These are phyloP conservation scores for Melanchra persicariae DNA, from an alignment of 2,888 invertebrate species.

Conservation along the genomic window DNA sequence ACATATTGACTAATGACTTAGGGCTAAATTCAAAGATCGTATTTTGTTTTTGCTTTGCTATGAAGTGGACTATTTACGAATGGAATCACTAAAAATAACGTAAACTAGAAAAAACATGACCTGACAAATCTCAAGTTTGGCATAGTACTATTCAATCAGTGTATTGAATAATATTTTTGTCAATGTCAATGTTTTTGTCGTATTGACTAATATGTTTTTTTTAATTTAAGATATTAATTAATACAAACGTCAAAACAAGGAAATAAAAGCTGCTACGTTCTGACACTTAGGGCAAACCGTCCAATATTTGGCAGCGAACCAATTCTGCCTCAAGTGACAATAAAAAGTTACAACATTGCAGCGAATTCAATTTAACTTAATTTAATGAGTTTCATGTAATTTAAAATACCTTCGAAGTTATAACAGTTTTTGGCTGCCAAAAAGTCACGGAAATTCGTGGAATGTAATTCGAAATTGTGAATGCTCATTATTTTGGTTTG, in stretches of 20 bases:
- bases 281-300: slow-evolving; percentile 15
- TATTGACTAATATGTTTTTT: too few relatives aligned
- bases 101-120: too few relatives aligned
- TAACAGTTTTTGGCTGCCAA: slow-evolving; percentile 41
- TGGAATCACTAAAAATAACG: too few relatives aligned
- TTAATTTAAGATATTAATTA: neutral
- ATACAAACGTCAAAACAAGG: slow-evolving; percentile 10
- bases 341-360: slow-evolving; percentile 54
- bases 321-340: slow-evolving; percentile 46
- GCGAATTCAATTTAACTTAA: slow-evolving; percentile 56
- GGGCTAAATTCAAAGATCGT: too few relatives aligned
- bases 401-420: slow-evolving; percentile 35
- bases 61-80: too few relatives aligned
- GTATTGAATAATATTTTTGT: too few relatives aligned
- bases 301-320: slow-evolving; percentile 57
- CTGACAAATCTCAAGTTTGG: too few relatives aligned
- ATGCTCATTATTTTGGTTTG: neutral
- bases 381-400: slow-evolving; percentile 51
- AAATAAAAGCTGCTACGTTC: slow-evolving; percentile 29
- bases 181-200: too few relatives aligned
- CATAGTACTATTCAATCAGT: too few relatives aligned
- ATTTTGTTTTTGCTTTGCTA: too few relatives aligned
- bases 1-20: too few relatives aligned
- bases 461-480: neutral
- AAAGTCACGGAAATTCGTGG: neutral